Evolutionary conservation across 2,113 vertebrate genomes (phyloP).

Genomic region (Nothoprocta perdicaria): DNA sequence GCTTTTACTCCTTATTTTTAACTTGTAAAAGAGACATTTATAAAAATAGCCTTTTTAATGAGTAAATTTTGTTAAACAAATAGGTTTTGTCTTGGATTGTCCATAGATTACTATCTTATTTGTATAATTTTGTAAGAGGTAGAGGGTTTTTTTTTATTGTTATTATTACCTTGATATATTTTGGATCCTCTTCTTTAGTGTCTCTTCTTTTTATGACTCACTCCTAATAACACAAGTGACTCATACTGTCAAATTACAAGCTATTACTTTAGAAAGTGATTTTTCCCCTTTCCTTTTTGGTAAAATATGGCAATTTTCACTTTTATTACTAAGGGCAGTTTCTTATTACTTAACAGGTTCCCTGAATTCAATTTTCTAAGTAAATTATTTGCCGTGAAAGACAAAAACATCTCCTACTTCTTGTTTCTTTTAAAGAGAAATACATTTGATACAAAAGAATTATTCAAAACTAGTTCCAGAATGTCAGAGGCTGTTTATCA

Average conservation of each 20-base stretch:
- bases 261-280: conserved; percentile 21
- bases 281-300: conserved; percentile 19
- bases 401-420: conserved; percentile 41
- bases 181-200: neutral
- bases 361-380: neutral
- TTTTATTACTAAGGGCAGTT: conserved; percentile 20
- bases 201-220: conserved; percentile 59
- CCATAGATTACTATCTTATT: neutral
- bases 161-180: neutral
- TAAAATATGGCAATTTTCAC: conserved; percentile 34
- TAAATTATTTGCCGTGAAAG: neutral
- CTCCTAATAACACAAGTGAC: conserved; percentile 47
- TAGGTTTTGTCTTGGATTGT: neutral
- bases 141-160: neutral
- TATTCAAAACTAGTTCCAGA: neutral
- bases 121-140: neutral
- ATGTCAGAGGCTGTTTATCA: neutral
- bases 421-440: neutral
- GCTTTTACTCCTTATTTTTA: neutral
- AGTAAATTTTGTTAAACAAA: neutral
- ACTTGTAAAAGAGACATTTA: neutral
- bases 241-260: conserved; percentile 58
- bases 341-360: neutral
- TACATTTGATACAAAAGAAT: neutral
- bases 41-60: neutral